These are phyloP conservation scores for Drymodes brunneopygia DNA, from an alignment of 2,113 vertebrate genomes.

Conservation along the genomic window DNA sequence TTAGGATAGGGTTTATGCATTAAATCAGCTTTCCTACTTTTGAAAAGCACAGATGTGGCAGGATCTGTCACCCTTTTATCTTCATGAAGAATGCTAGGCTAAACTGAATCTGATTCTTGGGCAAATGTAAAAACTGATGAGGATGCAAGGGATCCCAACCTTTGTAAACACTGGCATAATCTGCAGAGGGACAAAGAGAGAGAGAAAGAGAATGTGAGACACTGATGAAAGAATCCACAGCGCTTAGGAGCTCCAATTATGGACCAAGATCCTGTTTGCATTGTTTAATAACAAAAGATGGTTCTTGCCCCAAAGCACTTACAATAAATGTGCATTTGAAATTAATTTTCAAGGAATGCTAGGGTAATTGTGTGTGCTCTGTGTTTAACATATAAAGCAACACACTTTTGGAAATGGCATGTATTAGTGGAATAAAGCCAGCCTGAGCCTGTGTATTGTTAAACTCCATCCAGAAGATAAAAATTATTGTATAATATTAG, in stretches of 20 bases:
- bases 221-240: constrained; percentile 44
- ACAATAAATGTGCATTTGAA: constrained; percentile 56
- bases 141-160: constrained; percentile 35
- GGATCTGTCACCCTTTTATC: constrained; percentile 36
- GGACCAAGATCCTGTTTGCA: constrained; percentile 41
- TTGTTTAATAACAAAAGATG: constrained; percentile 57
- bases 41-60: constrained; percentile 26
- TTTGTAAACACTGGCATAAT: constrained; percentile 57
- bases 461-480: constrained; percentile 20
- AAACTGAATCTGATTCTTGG: constrained; percentile 37
- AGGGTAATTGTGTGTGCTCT: constrained; percentile 7
- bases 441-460: neutral
- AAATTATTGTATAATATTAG: constrained; percentile 29
- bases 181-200: constrained; percentile 31
- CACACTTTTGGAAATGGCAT: constrained; percentile 36
- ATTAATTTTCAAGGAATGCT: constrained; percentile 58
- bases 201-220: constrained; percentile 52
- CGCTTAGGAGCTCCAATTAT: constrained; percentile 56
- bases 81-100: constrained; percentile 34
- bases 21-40: constrained; percentile 38
- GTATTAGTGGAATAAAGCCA: constrained; percentile 43
- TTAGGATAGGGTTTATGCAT: neutral
- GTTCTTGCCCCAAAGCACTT: constrained; percentile 40
- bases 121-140: constrained; percentile 36
- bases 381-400: constrained; percentile 26